phyloP scores from a whole-genome alignment of 2,113 vertebrate genomes.

The Pelobates fuscus region DNA sequence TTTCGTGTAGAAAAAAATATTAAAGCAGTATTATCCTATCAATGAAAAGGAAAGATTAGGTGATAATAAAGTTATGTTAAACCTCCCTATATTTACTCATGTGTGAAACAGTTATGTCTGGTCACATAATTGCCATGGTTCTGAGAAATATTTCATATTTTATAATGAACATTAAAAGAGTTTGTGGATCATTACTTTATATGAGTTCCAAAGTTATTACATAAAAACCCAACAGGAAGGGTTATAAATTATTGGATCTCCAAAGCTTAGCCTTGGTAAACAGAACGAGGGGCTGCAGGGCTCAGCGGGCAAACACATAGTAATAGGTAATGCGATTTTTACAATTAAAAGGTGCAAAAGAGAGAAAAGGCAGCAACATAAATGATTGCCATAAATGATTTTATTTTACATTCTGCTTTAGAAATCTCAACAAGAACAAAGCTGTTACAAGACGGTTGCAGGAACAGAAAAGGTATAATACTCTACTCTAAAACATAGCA shows the following conservation, averaged over 20 bases:
- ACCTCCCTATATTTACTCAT: conserved; percentile 80
- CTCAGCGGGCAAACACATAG: conserved; percentile 63
- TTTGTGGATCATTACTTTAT: conserved; percentile 88
- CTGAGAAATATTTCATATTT: conserved; percentile 84
- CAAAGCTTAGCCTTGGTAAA: conserved; percentile 74
- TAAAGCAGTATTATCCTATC: conserved; percentile 83
- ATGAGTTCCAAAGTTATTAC: conserved; percentile 86
- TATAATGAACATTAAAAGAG: conserved; percentile 89
- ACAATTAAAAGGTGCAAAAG: conserved; percentile 49
- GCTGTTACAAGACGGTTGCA: background rate
- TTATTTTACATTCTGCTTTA: conserved; percentile 49
- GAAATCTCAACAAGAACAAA: conserved; percentile 2
- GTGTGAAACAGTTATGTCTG: conserved; percentile 85
- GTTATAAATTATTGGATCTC: conserved; percentile 79
- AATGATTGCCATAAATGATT: conserved; percentile 9
- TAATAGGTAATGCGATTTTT: conserved; percentile 59
- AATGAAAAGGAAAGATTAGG: conserved; percentile 78
- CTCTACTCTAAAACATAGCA: conserved; percentile 11
- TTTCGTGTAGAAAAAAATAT: conserved; percentile 80
- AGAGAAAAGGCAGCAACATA: conserved; percentile 43
- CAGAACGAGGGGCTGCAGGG: conserved; percentile 68
- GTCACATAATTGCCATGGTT: conserved; percentile 82
- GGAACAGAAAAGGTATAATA: background rate
- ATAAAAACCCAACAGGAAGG: conserved; percentile 81
- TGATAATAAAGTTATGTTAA: conserved; percentile 86